Evolutionary conservation across 92 coral and sea anemone genomes (phyloP), one percentile per base, ranked within the genome.

Genomic region (Palythoa caribaeorum): DNA sequence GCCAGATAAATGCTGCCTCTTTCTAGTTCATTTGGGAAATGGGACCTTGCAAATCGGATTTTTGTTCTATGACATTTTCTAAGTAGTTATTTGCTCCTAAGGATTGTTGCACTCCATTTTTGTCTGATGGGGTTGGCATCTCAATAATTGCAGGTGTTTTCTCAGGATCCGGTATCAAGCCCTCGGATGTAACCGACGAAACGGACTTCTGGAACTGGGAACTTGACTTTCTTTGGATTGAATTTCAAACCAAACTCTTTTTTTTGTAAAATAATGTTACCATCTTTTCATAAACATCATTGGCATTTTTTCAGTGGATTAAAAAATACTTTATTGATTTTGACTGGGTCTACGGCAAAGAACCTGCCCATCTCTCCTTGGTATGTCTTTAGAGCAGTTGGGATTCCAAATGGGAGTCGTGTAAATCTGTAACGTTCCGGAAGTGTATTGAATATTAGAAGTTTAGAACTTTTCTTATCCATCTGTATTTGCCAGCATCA

Each of bases 381-480:
- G 89, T 93, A 90, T 28, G 90, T 83, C 59, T 90, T 90, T 35
- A 86, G 90, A 0, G 86, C 93, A 0, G 90, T n/a, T 13, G 73
- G 55, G 21, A 92, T 92, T 19, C 88, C 91, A 83, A 87, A 71
- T 12, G 95, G 91, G 35, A 92, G 87, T 75, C 95, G 63, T 6
- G 89, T 75, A n/a, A 89, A 83, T 35, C 89, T 28, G 55, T 92
- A 85, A 9, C 83, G 35, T 1, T 88, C 90, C 91, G 93, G 87
- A 4, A 91, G 95, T 1, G 89, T 90, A 17, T 92, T 90, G 55
- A 87, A 92, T 11, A 89, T 92, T n/a, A 92, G 85, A 35, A 92
- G 85, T 50, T 90, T 92, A 50, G 91, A 86, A 53, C 91, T 87
- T 47, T 75, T 52, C 0, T 73, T 63, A 74, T 89, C 84, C 1